Base-by-base conservation (phyloP, 2,888 invertebrate species). In the Xestia ashworthii region DNA sequence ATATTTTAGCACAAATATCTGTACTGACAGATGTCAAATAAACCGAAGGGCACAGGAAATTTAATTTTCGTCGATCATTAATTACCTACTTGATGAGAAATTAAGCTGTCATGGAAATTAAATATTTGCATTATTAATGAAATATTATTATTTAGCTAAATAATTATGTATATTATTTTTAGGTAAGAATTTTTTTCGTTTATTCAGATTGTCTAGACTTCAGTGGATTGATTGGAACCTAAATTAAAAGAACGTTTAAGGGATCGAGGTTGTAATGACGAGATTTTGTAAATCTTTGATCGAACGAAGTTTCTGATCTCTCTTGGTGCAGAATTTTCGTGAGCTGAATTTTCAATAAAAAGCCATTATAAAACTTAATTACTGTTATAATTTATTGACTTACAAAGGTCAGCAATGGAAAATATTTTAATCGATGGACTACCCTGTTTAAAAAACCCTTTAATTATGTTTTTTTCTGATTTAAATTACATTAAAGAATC, bases 1-100 rank as follows among this genome's bases (percentile, higher is more conserved):
- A 53, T 74, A 80, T 80, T 69, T 58, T 46, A 50, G 11, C 38
- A 14, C 22, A 69, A 69, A 69, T 19, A 73, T 32, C 14, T 68
- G 14, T n/a, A 1, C 22, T 46, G 75, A 44, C 53, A 62, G 38
- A 50, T 70, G n/a, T 70, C 60, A 70, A 75, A 81, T 48, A 70
- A 66, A 55, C 0, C 32, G 25, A 81, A 72, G 48, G 48, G 19
- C 69, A 55, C 32, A 44, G 41, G 46, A 72, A 81, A 80, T 67
- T 71, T 6, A 44, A 41, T 65, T 48, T 38, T 81, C 19, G 1
- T 48, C 14, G 19, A 69, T 48, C n/a, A 50, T 32, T 55, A 32
- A 62, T 70, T 16, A 71, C 4, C 19, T 38, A 71, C 4, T n/a
- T 38, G 14, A 55, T 53, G 76, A 65, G 32, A 38, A 50, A n/a